Base-by-base conservation (phyloP, 2,888 invertebrate genomes). In the Atethmia centrago region DNA sequence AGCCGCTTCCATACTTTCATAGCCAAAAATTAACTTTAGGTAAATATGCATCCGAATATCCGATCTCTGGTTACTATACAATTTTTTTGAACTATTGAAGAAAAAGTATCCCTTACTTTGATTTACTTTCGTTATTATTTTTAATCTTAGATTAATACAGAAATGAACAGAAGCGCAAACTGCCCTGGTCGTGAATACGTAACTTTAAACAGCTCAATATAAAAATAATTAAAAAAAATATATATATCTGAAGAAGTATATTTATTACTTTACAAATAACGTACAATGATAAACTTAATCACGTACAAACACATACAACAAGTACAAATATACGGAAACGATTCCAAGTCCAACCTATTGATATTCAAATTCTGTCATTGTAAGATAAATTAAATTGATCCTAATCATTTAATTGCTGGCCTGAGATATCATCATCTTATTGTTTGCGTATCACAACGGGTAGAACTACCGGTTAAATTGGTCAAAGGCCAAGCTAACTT, bases 381-480 rank as follows among this genome's bases (percentile, higher is more conserved):
- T 79, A 25, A 65, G 80, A 85, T 92, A 93, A 93, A 93, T 93
- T 82, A 81, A 84, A 85, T 62, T 45, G 87, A 86, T 86, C 47
- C 88, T 88, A 87, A 90, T 88, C 87, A 84, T 85, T 86, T 86
- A 84, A 86, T 86, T 86, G 86, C 71, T 61, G 31, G n/a, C 28
- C n/a, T 21, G 63, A 82, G 86, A 87, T 89, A 87, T 85, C 83
- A 76, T 77, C 69, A 77, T 77, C 49, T 72, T 73, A 84, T 87
- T 82, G 83, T 83, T 82, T 83, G 78, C 56, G 66, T 80, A 85
- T 74, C 69, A 79, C 68, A 74, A 75, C 74, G 63, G 75, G 66
- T 71, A 45, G 36, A 47, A 72, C 83, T 74, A 74, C 81, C 61
- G 77, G 80, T 65, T 67, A 72, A 55, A 10, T 56, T 68, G 80